phyloP scores from a whole-genome alignment of 2,888 invertebrate species.

The Phytoseiulus persimilis region DNA sequence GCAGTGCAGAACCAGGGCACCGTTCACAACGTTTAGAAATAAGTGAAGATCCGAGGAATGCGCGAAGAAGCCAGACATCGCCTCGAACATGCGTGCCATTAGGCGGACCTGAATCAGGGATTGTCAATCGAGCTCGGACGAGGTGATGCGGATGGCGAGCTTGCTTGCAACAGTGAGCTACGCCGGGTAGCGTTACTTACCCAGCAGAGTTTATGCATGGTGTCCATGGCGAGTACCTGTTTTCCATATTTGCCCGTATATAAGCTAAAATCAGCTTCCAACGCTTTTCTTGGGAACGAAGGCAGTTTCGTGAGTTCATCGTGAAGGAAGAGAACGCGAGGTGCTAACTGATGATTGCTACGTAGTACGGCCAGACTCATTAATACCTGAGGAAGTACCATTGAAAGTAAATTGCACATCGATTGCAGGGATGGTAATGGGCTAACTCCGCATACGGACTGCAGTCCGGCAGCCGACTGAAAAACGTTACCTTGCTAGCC shows the following conservation, averaged over 20 bases:
- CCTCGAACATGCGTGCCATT: constrained; percentile 91
- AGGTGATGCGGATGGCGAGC: no score
- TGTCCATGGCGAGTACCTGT: constrained; percentile 83
- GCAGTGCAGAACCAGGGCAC: constrained; percentile 88
- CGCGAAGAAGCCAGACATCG: constrained; percentile 94
- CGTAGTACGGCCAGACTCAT: constrained; percentile 53
- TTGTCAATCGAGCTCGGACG: not conserved
- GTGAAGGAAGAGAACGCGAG: constrained; percentile 92
- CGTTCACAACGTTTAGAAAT: constrained; percentile 93
- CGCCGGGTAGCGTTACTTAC: constrained; percentile 57
- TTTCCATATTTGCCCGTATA: constrained; percentile 78
- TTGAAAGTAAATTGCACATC: not conserved
- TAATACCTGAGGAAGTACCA: constrained; percentile 46
- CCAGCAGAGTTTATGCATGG: constrained; percentile 98
- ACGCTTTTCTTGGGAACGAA: constrained; percentile 91
- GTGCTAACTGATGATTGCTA: constrained; percentile 65
- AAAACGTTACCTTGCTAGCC: constrained; percentile 70
- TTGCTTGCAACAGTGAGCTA: not conserved
- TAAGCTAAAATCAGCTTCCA: constrained; percentile 89
- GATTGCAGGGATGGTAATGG: not conserved
- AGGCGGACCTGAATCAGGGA: constrained; percentile 50
- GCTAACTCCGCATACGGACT: no score
- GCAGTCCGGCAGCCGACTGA: no score
- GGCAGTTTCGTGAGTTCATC: constrained; percentile 97
- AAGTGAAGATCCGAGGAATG: constrained; percentile 93